Base-by-base conservation (phyloP, 2,888 invertebrate species). In the Agonum fuliginosum region DNA sequence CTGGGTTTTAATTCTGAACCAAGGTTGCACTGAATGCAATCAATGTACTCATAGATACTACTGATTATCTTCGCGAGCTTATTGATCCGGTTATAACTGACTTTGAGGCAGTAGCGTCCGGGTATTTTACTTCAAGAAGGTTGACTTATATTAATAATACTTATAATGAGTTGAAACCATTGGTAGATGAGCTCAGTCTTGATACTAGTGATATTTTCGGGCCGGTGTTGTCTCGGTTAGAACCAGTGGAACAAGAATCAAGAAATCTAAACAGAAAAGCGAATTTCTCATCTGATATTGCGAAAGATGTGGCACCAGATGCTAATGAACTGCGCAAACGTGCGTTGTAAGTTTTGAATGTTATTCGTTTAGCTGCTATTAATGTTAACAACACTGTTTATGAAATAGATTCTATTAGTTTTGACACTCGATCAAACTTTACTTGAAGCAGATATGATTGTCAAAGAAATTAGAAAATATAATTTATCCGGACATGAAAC, bases 11-110 rank as follows among this genome's bases (percentile, higher is more conserved):
- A 91, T 97, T 37, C 91, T 91, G 1, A 91, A 92, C 76, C 89
- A 93, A 80, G 99, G 99, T 0, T 99, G 99, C 84, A 91, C 93
- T 83, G 93, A 93, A 81, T 99, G 99, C 84, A 97, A 97, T 86
- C 93, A 93, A 12, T 99, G 99, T 84, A 95, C 95, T 0, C 95
- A 97, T 84, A 27, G 94, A 97, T 86, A 94, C 95, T 1, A 94
- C 97, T 0, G 96, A 98, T 82, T 88, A 90, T 8, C 86, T 98
- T 78, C 88, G 91, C 5, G 85, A 87, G 2, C 85, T 92, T 19
- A 90, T 98, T 20, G 90, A 92, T 51, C 94, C 94, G 0, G 91
- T 95, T 70, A 91, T 93, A 22, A 85, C 88, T 5, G 95, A 97
- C 82, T 93, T 96, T 83, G 91, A 92, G 87, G 93, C 93, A 82